Evolutionary conservation across 2,113 vertebrate genomes (phyloP), one percentile per base, ranked within the genome.

Genomic region (Tupaia chinensis): DNA sequence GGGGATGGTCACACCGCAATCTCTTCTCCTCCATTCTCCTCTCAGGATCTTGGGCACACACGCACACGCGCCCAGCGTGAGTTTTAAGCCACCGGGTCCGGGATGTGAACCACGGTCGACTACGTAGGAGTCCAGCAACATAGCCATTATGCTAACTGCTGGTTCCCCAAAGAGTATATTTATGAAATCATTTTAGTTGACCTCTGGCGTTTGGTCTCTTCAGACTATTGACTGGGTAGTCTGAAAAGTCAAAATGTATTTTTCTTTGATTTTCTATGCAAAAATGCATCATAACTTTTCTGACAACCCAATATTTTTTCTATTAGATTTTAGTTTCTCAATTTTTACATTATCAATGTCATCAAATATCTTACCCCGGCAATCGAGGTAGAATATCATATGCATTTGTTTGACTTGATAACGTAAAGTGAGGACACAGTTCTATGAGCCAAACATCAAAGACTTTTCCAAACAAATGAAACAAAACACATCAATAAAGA

Each of bases 241-340:
- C 44, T 44, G 44, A 44, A 44, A 44, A 44, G 44, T 44, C 44
- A 44, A 3, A 44, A 44, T 44, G 44, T 44, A 44, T 44, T 44
- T 44, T 44, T 44, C 44, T 44, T 44, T 44, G 44, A 44, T 44
- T 44, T 44, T 44, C 44, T 44, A 44, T 44, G 44, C 44, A 44
- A 44, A 44, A 44, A 5, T 44, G 44, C 44, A 44, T 44, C 44
- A 44, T 44, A 44, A 44, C 5, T 44, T 44, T 44, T 44, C 44
- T 44, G 44, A 44, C 44, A 44, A 44, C 44, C 44, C 44, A 44
- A 44, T 44, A 44, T 56, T 83, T 93, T 93, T 83, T 34, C 44
- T 72, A 32, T 54, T 68, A 65, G 11, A 86, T 61, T 85, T 87
- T 85, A 85, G 44, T 74, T 77, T 89, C 29, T 96, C 20, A 90